Evolutionary conservation across 2,797 vertebrate species (phyloP), one percentile per base, ranked within the genome.

Genomic region (Sitta carolinensis): DNA sequence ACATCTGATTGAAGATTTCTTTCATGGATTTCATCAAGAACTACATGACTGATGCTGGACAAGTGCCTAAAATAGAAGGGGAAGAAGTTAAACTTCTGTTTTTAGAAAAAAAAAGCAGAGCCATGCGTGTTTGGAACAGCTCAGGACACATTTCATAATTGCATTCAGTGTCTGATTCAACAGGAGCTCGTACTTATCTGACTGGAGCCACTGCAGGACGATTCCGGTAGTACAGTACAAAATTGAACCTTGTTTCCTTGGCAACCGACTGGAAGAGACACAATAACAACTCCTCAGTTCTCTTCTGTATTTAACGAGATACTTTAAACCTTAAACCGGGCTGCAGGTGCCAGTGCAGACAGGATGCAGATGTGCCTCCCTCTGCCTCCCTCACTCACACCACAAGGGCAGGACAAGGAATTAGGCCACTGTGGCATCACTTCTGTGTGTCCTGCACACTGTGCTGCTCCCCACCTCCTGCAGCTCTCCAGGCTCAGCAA

Each of bases 161-260:
- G 19, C 67, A 89, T 32, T 95, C 16, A 17, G 27, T 40, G 82
- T 55, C 43, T 76, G 64, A 93, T 21, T 57, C 25, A 59, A 58
- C 2, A 94, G 42, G 94, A 96, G 90, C 82, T 99, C 99, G 99
- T 98, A 99, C 99, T 97, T 97, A 96, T 99, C 99, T 84, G 99
- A 99, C 93, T 98, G 99, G 55, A 99, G 99, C 99, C 99, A 99
- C 98, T 99, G 99, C 82, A 99, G 98, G 92, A 99, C 99, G 96
- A 99, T 99, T 96, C 99, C 99, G 51, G 99, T 99, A 30, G 99
- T 99, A 96, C 99, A 99, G 97, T 99, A 99, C 85, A 99, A 97
- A 97, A 99, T 98, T 20, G 99, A 99, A 55, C 99, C 99, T 98
- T 99, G 99, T 98, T 98, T 99, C 98, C 99, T 98, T 97, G 99